These are phyloP conservation scores for Bovichtus variegatus DNA, from an alignment of 2,797 vertebrate genomes.

Conservation along the genomic window DNA sequence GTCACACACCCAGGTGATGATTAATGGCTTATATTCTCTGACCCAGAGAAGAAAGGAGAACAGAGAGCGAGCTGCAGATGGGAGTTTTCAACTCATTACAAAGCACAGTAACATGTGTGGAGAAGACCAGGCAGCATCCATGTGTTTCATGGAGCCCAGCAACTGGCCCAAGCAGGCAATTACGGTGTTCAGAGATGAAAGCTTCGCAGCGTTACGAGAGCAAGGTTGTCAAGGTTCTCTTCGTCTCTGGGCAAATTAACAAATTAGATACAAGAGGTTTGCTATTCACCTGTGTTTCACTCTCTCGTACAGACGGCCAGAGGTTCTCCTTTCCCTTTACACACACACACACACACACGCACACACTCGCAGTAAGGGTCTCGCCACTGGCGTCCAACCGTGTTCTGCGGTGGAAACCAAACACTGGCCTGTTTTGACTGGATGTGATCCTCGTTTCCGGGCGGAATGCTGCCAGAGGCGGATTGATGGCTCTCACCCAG, in stretches of 20 bases:
- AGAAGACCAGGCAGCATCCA: slow-evolving; percentile 64
- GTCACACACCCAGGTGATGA: slow-evolving; percentile 84
- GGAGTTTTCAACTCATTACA: slow-evolving; percentile 82
- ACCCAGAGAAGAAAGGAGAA: slow-evolving; percentile 79
- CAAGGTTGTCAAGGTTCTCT: slow-evolving; percentile 57
- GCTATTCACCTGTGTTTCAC: slow-evolving; percentile 68
- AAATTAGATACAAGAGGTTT: slow-evolving; percentile 68
- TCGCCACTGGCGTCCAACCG: slow-evolving; percentile 72
- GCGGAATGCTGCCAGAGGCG: slow-evolving; percentile 69
- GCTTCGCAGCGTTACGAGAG: slow-evolving; percentile 53
- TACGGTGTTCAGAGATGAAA: slow-evolving; percentile 73
- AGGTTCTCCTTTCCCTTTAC: slow-evolving; percentile 37
- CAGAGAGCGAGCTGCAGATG: slow-evolving; percentile 74
- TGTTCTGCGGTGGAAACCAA: slow-evolving; percentile 82
- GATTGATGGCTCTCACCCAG: slow-evolving; percentile 80
- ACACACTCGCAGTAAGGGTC: slow-evolving; percentile 54
- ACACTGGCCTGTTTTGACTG: slow-evolving; percentile 82
- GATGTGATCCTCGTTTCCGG: slow-evolving; percentile 83
- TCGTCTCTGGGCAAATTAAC: slow-evolving; percentile 71
- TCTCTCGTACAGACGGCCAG: slow-evolving; percentile 48
- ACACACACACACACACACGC: slow-evolving; percentile 28
- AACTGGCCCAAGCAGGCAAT: slow-evolving; percentile 63
- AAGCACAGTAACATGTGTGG: slow-evolving; percentile 79
- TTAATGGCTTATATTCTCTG: slow-evolving; percentile 87
- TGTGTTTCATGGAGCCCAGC: slow-evolving; percentile 40